Evolutionary conservation across 2,113 vertebrate species (phyloP).

Genomic region (Astur gentilis): DNA sequence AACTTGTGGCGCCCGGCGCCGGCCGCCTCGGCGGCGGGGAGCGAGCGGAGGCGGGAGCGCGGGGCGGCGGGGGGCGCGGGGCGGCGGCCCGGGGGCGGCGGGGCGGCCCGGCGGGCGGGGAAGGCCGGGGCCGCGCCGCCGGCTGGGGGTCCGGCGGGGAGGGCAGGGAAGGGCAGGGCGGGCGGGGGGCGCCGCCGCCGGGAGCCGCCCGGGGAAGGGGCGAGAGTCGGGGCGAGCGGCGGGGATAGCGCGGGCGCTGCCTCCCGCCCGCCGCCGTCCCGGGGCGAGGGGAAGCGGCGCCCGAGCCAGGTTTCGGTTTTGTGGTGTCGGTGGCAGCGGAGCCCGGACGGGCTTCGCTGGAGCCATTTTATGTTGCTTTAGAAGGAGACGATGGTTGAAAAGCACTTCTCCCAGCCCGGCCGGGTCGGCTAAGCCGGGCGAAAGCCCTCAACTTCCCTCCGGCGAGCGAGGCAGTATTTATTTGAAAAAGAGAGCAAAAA

Average conservation of each 20-base stretch:
- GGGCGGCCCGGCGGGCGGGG: no score
- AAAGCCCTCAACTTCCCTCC: neutral
- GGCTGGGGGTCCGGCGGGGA: no score
- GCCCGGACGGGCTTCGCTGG: conserved; percentile 15
- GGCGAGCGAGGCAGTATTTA: conserved; percentile 28
- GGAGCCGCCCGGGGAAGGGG: no score
- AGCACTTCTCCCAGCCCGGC: conserved; percentile 68
- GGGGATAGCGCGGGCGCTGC: neutral
- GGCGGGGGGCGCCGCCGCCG: no score
- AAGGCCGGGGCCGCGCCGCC: no score
- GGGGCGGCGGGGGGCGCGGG: no score
- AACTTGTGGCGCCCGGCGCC: no score
- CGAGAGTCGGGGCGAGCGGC: neutral
- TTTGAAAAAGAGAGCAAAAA: neutral
- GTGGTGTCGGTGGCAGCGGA: neutral
- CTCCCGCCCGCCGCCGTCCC: neutral
- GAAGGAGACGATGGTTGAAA: conserved; percentile 69
- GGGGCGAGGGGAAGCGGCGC: neutral
- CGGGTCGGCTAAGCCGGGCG: neutral
- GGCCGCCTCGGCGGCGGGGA: no score
- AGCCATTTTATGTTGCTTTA: conserved; percentile 60
- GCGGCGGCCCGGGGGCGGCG: no score
- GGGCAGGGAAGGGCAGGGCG: no score
- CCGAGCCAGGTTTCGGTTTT: neutral
- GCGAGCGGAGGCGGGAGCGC: no score